phyloP scores from a whole-genome alignment of 1,140 invertebrate genomes.

The Drosophila bocqueti region DNA sequence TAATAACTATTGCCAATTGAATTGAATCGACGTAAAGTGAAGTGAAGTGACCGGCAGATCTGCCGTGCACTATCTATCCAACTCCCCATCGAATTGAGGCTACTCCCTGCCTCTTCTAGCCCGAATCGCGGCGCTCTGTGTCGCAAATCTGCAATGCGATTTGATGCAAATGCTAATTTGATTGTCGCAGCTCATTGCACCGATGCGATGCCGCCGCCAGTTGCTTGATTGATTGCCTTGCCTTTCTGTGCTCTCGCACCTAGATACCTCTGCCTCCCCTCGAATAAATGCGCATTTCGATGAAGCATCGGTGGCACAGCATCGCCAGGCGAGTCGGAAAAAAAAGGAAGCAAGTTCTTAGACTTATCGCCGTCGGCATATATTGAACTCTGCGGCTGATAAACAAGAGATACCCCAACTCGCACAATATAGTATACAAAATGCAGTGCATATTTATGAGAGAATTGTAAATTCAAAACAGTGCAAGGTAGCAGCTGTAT shows the following conservation, averaged over 20 bases:
- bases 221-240: conserved; percentile 60
- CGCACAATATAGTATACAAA: conserved; percentile 17
- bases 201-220: conserved; percentile 27
- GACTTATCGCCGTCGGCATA: conserved; percentile 67
- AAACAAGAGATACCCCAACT: conserved; percentile 35
- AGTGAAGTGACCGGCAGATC: conserved; percentile 49
- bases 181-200: conserved; percentile 59
- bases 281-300: conserved; percentile 72
- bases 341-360: conserved; percentile 43
- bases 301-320: conserved; percentile 44
- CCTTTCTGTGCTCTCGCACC: conserved; percentile 1
- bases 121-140: conserved; percentile 20
- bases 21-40: conserved; percentile 46
- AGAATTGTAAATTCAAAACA: conserved; percentile 39
- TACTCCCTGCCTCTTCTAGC: background rate
- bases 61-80: background rate
- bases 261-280: conserved; percentile 1
- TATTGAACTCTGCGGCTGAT: conserved; percentile 68
- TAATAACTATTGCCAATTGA: conserved; percentile 74
- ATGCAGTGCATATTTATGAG: conserved; percentile 61
- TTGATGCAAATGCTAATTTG: conserved; percentile 71
- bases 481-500: conserved; percentile 46
- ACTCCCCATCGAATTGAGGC: conserved; percentile 22
- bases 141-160: conserved; percentile 63
- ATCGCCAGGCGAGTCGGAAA: conserved; percentile 1